A percentile compares a stretch with the other conserved stretches of the same genome.
Conservation (phyloP, 2,888 invertebrate genomes). For the Imbricaverruca yamaguchii region DNA sequence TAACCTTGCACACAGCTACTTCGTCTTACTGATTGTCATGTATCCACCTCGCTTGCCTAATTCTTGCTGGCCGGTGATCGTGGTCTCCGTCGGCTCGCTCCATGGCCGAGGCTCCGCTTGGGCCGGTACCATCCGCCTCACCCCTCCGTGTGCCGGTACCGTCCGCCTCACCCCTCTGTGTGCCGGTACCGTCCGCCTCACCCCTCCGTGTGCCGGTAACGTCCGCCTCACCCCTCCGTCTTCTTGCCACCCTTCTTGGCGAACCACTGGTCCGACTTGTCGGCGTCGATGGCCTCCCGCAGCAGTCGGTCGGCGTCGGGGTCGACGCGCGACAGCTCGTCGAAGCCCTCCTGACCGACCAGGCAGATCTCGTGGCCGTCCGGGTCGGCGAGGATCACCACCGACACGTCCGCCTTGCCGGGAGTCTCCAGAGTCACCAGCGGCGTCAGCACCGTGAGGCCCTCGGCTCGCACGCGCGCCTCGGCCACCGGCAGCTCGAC, state of each 20-base stretch:
- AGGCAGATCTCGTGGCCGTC: conserved; percentile 98
- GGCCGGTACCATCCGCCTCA: too few species aligned
- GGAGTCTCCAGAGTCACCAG: conserved; percentile 90
- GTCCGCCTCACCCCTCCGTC: neutral
- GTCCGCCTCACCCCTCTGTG: too few species aligned
- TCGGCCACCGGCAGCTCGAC: conserved; percentile 68
- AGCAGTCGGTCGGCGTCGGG: conserved; percentile 70
- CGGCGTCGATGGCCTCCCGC: conserved; percentile 63
- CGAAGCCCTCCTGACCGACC: conserved; percentile 92
- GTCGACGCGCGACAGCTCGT: conserved; percentile 77
- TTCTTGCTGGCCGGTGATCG: too few species aligned
- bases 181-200: too few species aligned
- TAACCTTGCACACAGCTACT: too few species aligned
- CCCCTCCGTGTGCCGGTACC: too few species aligned
- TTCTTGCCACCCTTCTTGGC: conserved; percentile 35
- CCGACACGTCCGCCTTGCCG: conserved; percentile 91
- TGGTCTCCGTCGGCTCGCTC: too few species aligned
- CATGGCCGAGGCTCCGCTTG: too few species aligned
- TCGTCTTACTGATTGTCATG: too few species aligned
- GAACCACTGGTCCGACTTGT: conserved; percentile 50
- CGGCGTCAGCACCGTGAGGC: conserved; percentile 74
- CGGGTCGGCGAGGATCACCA: conserved; percentile 93
- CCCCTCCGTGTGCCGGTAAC: too few species aligned
- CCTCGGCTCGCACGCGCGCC: conserved; percentile 58
- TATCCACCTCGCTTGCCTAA: too few species aligned